phyloP scores from a whole-genome alignment of 2,113 vertebrate species.

The Anas platyrhynchos region DNA sequence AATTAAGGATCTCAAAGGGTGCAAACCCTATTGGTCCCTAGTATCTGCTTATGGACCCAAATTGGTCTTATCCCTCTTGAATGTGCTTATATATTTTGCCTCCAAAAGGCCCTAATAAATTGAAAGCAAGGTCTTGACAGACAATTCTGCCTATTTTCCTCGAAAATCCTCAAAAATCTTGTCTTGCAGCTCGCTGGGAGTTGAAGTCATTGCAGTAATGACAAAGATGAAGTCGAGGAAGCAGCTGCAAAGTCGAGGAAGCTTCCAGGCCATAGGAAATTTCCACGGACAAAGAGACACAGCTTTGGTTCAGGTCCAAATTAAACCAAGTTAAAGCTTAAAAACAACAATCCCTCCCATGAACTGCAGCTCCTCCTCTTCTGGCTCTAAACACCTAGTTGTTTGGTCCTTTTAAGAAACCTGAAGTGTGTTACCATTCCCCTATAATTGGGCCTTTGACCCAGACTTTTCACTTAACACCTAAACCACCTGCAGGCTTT shows the following conservation, averaged over 20 bases:
- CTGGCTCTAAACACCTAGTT: fast-evolving
- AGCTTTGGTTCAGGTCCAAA: not conserved
- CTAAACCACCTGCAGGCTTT: not conserved
- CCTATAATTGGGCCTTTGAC: not conserved
- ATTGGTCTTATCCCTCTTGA: not conserved
- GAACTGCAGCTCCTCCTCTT: not conserved
- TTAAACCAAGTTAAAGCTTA: not conserved
- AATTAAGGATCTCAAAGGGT: not conserved
- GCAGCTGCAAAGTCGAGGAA: not conserved
- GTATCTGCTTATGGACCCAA: not conserved
- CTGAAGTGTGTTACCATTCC: not conserved
- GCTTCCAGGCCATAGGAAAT: not conserved
- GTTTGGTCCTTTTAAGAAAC: not conserved
- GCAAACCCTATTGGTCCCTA: not conserved
- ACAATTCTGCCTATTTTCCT: not conserved
- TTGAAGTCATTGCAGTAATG: not conserved
- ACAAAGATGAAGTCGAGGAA: not conserved
- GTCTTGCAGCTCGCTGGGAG: not conserved
- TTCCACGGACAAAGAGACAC: not conserved
- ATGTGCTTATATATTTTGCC: not conserved
- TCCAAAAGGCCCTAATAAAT: not conserved
- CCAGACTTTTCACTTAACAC: not conserved
- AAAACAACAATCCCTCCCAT: not conserved
- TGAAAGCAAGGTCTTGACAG: not conserved
- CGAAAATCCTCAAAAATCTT: not conserved